These are phyloP conservation scores for Caenorhabditis wallacei DNA, from an alignment of 2,888 invertebrate genomes.

Conservation along the genomic window DNA sequence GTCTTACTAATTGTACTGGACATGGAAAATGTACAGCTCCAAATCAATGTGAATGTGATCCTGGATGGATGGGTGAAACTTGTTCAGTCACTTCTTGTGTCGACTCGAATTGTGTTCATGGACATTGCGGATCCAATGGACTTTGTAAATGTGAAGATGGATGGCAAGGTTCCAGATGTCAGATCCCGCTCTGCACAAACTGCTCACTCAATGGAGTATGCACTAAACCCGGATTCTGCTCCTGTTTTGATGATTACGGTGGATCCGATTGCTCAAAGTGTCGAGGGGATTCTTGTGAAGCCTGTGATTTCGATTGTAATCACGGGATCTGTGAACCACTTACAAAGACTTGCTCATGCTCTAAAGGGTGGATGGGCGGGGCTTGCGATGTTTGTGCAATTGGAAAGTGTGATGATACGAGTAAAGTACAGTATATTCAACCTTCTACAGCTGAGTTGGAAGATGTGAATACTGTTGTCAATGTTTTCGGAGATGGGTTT, in stretches of 20 bases:
- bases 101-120: constrained; percentile 61
- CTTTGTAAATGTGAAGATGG: constrained; percentile 62
- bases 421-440: constrained; percentile 63
- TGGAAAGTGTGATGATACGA: constrained; percentile 37
- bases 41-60: constrained; percentile 67
- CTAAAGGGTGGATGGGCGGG: constrained; percentile 75
- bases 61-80: constrained; percentile 61
- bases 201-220: constrained; percentile 74
- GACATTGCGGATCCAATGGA: constrained; percentile 59
- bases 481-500: constrained; percentile 67
- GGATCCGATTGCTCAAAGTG: constrained; percentile 65
- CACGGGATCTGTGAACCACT: constrained; percentile 74
- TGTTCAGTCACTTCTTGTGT: constrained; percentile 61
- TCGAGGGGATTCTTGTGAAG: constrained; percentile 60
- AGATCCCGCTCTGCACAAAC: constrained; percentile 60
- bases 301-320: constrained; percentile 77
- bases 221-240: constrained; percentile 63
- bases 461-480: constrained; percentile 66
- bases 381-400: constrained; percentile 78
- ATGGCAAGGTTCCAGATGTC: constrained; percentile 68
- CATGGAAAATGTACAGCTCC: constrained; percentile 72
- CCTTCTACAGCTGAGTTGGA: constrained; percentile 70
- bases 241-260: constrained; percentile 70
- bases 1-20: constrained; percentile 63
- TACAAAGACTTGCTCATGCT: constrained; percentile 74